Base-by-base conservation (phyloP, 1,140 invertebrate species). In the Wasmannia auropunctata region DNA sequence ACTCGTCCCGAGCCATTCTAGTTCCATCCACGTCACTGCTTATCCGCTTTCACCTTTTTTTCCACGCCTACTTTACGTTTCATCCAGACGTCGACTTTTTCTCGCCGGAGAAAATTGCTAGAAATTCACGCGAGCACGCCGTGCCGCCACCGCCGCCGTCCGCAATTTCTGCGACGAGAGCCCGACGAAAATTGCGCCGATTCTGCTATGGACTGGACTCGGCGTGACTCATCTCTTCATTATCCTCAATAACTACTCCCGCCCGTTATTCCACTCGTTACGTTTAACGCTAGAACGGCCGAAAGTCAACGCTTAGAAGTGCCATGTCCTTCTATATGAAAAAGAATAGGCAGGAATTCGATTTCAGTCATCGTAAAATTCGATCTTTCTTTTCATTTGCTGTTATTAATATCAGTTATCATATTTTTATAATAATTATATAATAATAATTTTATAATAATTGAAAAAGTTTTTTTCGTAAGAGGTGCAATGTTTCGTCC, bases 1-100 rank as follows among this genome's bases (percentile, higher is more conserved):
- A 31, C 88, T 87, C 87, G 81, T 83, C 70, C n/a, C 72, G 79
- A 89, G 75, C 79, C 88, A 77, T 80, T 88, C 81, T 85, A 81
- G 75, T 88, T 86, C 74, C 81, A 86, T 77, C 72, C 72, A 58
- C 51, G 22, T 74, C 69, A 49, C 58, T 79, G 76, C 70, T 87
- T 86, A 86, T 85, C 76, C 83, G 81, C 81, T 90, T 90, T 88
- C 86, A 86, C 63, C 58, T 67, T 86, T 58, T 74, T 63, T 74
- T 81, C 25, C 40, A 75, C 67, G 56, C 63, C 46, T 87, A 80
- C 88, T 77, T 87, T 89, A 79, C 89, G 74, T 89, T 90, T 89
- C 72, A 87, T 80, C 76, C 60, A 69, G 25, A 56, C 28, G 22
- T 46, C 81, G 37, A 49, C 75, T 62, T 51, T 84, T 86, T 65